phyloP scores from a whole-genome alignment of 2,797 vertebrate genomes.

The Molothrus ater region DNA sequence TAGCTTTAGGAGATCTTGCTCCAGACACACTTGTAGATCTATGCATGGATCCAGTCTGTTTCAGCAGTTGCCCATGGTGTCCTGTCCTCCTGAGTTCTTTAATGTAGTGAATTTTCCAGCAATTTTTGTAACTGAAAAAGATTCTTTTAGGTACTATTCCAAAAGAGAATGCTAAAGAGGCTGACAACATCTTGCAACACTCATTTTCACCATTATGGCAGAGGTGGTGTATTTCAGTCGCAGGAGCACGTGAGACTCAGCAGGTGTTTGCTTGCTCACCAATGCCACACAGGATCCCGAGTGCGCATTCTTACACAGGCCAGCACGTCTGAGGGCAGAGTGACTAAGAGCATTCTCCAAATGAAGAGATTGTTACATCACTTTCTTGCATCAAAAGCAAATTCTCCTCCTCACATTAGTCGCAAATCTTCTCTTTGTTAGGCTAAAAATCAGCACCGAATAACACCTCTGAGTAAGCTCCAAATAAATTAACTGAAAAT shows the following conservation, averaged over 20 bases:
- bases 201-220: background rate
- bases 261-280: background rate
- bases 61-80: background rate
- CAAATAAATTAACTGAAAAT: background rate
- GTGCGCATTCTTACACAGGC: background rate
- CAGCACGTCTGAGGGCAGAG: background rate
- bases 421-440: background rate
- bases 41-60: background rate
- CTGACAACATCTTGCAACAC: background rate
- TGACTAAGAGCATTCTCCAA: conserved; percentile 10
- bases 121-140: background rate
- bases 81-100: background rate
- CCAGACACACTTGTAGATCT: background rate
- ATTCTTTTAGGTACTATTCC: background rate
- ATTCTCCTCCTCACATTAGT: background rate
- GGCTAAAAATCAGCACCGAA: background rate
- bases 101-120: background rate
- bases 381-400: conserved; percentile 4
- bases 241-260: background rate
- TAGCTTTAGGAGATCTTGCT: background rate
- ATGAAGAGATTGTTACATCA: background rate
- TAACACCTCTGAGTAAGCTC: background rate
- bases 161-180: background rate
- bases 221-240: background rate
- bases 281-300: background rate